Evolutionary conservation across 2,888 invertebrate species (phyloP), one percentile per base, ranked within the genome.

Genomic region (Glyphotaelius pellucidus): DNA sequence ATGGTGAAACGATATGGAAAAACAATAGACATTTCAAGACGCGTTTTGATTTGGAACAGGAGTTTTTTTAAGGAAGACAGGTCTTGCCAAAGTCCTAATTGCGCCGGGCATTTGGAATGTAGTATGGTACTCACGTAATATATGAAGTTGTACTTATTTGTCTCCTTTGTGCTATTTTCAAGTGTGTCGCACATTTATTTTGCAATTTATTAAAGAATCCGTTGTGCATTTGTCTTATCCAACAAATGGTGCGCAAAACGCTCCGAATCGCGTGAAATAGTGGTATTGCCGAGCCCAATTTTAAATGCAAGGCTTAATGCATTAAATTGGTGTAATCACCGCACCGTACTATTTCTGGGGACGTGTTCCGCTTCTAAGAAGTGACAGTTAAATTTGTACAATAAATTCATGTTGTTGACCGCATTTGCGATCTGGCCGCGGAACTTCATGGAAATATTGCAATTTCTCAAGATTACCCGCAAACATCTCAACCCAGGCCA

Each of bases 331-430:
- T 67, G n/a, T n/a, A 67, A 67, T 67, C 83, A 83, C 83, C 32
- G 15, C 38, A 83, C 83, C 32, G 15, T 25, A 83, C 83, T 83
- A 83, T 83, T 83, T 38, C 38, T 35, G 83, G 83, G 35, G 35
- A 35, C 38, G 83, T n/a, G 83, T 83, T 83, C 9, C 38, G 83
- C 25, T 83, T 38, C 38, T 83, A 35, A 25, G 83, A 83, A 83
- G 83, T 83, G 83, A 83, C 83, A 83, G 83, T n/a, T 35, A 83
- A 83, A 83, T 83, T 83, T 83, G 35, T 83, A 25, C 35, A 83
- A 25, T 83, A 32, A 83, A 67, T 67, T 25, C 67, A 67, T 25
- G 83, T 83, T 83, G 83, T 83, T 83, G 32, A 83, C 83, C 35
- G 83, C 83, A 25, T 83, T 83, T 35, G 35, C 32, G 83, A 67